Conservation (phyloP, 2,797 vertebrate genomes). For the Channallabes apus region DNA sequence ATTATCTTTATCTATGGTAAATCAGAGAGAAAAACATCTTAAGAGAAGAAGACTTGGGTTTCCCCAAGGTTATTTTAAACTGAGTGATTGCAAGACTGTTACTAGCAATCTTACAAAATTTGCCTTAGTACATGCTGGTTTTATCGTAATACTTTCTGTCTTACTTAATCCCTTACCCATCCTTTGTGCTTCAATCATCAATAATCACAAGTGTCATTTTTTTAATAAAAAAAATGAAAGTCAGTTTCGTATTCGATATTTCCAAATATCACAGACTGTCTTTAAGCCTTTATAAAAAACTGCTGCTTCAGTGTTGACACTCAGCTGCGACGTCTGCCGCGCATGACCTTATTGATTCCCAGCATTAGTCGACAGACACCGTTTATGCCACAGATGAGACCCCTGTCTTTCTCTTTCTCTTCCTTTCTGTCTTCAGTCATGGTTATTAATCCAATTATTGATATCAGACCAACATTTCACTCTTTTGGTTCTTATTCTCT, state of each 20-base stretch:
- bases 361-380: constrained; percentile 44
- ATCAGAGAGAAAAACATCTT: not conserved
- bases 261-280: not conserved
- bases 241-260: not conserved
- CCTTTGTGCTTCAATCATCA: not conserved
- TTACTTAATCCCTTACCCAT: not conserved
- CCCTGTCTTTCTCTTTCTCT: constrained; percentile 33
- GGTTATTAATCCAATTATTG: constrained; percentile 80
- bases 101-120: not conserved
- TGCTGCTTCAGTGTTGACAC: constrained; percentile 17
- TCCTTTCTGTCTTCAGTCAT: constrained; percentile 60
- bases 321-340: constrained; percentile 47
- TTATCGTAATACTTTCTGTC: not conserved
- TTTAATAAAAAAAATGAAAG: not conserved
- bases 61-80: not conserved
- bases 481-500: constrained; percentile 65
- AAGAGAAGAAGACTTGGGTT: not conserved
- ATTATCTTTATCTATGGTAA: too few species aligned
- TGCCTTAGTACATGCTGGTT: not conserved
- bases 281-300: constrained; percentile 30
- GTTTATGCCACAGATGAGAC: constrained; percentile 55
- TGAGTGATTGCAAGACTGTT: not conserved
- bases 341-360: constrained; percentile 54
- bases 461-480: constrained; percentile 71
- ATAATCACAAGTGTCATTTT: not conserved